Conservation (phyloP, 2,888 invertebrate species). For the Cryptus armator region DNA sequence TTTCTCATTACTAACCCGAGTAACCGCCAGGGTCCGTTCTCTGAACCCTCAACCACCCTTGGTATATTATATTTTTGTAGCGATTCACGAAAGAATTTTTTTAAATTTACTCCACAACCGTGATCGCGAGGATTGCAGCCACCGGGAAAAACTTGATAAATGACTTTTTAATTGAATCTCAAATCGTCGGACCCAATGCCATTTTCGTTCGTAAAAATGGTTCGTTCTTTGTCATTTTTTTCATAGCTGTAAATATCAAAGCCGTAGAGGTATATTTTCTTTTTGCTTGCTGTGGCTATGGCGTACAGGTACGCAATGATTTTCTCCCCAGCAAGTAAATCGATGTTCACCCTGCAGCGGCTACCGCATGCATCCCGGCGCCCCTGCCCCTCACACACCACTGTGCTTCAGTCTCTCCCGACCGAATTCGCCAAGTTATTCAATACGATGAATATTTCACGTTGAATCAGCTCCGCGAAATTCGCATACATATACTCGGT, state of each 20-base stretch:
- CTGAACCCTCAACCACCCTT: not conserved
- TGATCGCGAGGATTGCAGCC: not conserved
- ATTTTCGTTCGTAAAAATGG: not conserved
- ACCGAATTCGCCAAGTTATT: constrained; percentile 57
- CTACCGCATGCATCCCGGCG: not conserved
- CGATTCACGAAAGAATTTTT: not conserved
- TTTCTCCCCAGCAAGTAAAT: constrained; percentile 7
- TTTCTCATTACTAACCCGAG: constrained; percentile 20
- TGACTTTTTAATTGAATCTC: not conserved
- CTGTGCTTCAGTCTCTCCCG: not conserved
- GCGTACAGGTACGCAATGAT: constrained; percentile 8
- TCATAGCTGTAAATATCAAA: not conserved
- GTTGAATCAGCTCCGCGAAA: constrained; percentile 53
- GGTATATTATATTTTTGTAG: not conserved
- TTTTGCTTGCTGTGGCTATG: not conserved
- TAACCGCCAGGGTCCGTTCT: not conserved
- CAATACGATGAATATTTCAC: constrained; percentile 66
- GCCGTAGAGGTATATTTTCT: not conserved
- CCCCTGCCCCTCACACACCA: not conserved
- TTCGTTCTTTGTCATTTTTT: not conserved
- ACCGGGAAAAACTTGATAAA: not conserved
- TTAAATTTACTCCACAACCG: not conserved
- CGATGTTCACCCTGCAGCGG: constrained; percentile 18
- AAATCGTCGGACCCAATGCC: not conserved
- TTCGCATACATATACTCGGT: constrained; percentile 31